These are phyloP conservation scores for Phanerotoma sp. DNA, from an alignment of 2,888 invertebrate genomes.

Conservation along the genomic window DNA sequence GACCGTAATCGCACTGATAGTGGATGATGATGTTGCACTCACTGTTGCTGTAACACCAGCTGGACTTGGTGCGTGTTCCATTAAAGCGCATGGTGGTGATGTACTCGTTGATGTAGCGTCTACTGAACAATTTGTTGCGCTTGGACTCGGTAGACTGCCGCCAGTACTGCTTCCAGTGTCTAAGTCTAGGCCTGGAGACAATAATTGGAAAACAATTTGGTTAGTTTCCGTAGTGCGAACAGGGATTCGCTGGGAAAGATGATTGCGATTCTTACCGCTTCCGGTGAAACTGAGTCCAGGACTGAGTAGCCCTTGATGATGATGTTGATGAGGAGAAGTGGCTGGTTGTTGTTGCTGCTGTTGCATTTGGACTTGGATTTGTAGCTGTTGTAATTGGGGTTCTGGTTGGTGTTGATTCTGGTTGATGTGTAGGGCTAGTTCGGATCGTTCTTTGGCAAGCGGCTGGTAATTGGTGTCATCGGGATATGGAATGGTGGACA, in stretches of 20 bases:
- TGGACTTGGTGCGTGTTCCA: conserved; percentile 55
- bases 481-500: conserved; percentile 44
- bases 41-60: conserved; percentile 63
- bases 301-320: conserved; percentile 57
- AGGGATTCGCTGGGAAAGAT: too few species aligned
- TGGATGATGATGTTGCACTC: conserved; percentile 59
- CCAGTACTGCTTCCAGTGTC: conserved; percentile 73
- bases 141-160: conserved; percentile 80
- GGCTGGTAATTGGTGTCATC: conserved; percentile 61
- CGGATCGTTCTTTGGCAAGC: conserved; percentile 66
- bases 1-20: conserved; percentile 59
- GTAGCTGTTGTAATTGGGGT: conserved; percentile 67
- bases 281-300: conserved; percentile 67
- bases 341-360: conserved; percentile 62
- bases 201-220: too few species aligned
- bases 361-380: conserved; percentile 72
- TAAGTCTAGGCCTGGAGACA: conserved; percentile 60
- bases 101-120: conserved; percentile 62
- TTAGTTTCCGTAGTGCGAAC: too few species aligned
- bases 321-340: conserved; percentile 49
- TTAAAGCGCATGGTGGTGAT: conserved; percentile 52
- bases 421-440: conserved; percentile 64
- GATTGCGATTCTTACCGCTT: conserved; percentile 55
- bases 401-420: conserved; percentile 61
- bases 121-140: conserved; percentile 70